Conservation (phyloP, 2,797 vertebrate genomes). For the Eleutherodactylus coqui region DNA sequence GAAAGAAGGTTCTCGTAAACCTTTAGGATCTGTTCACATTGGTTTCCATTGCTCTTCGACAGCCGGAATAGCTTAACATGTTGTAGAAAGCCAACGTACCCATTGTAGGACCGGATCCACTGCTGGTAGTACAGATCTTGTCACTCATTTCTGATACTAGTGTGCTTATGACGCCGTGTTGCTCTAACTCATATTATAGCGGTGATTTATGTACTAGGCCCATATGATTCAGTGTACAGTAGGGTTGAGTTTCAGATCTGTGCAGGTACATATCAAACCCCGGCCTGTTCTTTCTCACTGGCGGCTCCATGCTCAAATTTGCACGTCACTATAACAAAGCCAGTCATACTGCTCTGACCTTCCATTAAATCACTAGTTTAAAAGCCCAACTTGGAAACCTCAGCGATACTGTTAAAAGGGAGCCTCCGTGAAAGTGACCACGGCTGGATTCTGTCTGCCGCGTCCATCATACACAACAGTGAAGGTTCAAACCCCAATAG, state of each 20-base stretch:
- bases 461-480: conserved; percentile 1
- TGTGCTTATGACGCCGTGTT: too few species aligned
- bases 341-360: background rate
- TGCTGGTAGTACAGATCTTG: too few species aligned
- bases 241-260: background rate
- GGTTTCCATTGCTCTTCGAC: too few species aligned
- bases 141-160: too few species aligned
- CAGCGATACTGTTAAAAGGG: background rate
- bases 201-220: background rate
- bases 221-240: background rate
- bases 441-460: background rate
- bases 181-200: background rate
- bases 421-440: background rate
- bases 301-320: background rate
- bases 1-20: too few species aligned
- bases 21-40: too few species aligned
- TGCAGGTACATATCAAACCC: background rate
- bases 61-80: too few species aligned
- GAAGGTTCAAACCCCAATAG: conserved; percentile 42
- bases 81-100: too few species aligned
- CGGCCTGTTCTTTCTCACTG: background rate
- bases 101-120: too few species aligned
- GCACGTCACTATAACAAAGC: background rate
- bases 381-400: background rate
- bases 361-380: background rate